Evolutionary conservation across 2,113 vertebrate genomes (phyloP).

Genomic region (Sturnira hondurensis): DNA sequence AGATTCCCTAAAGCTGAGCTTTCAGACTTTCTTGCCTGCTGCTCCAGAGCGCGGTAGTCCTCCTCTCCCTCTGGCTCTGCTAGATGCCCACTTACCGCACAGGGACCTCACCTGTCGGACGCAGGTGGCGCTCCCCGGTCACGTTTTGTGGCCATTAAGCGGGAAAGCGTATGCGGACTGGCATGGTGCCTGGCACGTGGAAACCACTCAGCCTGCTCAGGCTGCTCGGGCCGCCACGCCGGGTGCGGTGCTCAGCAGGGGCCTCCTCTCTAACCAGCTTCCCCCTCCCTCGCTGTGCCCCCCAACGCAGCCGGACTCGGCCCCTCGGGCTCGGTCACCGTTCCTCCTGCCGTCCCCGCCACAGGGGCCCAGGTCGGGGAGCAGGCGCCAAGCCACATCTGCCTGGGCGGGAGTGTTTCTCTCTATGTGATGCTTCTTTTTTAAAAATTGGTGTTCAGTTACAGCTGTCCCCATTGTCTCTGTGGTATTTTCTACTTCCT

Average conservation of each 20-base stretch:
- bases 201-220: accelerated
- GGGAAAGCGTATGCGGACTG: accelerated
- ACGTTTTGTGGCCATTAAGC: neutral
- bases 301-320: neutral
- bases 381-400: neutral
- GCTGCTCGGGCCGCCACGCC: neutral
- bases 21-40: neutral
- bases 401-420: neutral
- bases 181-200: accelerated
- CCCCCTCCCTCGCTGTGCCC: neutral
- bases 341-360: neutral
- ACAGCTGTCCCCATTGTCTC: no score
- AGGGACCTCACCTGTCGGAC: neutral
- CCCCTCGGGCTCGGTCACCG: neutral
- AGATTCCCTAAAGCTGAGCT: neutral
- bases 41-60: neutral
- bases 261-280: no score
- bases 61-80: neutral
- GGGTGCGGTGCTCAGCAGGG: neutral
- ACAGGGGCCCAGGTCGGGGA: neutral
- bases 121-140: neutral
- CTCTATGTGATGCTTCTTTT: neutral
- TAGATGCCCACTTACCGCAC: neutral
- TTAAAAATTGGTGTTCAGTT: no score
- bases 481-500: neutral